Evolutionary conservation across 1,140 invertebrate species (phyloP).

Genomic region (Physella acuta): DNA sequence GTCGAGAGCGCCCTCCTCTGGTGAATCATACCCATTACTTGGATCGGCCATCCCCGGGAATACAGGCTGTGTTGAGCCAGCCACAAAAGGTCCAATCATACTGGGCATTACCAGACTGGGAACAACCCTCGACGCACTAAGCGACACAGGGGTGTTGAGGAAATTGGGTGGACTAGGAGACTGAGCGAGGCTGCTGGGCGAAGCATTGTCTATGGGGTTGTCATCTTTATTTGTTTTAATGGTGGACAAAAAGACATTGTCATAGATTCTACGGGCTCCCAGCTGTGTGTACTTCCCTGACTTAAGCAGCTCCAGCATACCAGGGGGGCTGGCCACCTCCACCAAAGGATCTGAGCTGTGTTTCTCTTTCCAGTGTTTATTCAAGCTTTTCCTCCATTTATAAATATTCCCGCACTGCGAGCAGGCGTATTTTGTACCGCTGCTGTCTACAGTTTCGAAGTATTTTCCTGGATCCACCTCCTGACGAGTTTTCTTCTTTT

Average conservation of each 20-base stretch:
- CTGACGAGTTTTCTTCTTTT: constrained; percentile 53
- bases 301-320: constrained; percentile 31
- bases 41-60: constrained; percentile 35
- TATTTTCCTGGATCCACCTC: constrained; percentile 58
- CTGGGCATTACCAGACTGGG: constrained; percentile 27
- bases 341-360: constrained; percentile 51
- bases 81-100: constrained; percentile 52
- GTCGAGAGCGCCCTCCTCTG: constrained; percentile 20
- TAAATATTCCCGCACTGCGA: constrained; percentile 60
- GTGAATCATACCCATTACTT: constrained; percentile 23
- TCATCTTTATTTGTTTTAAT: constrained; percentile 23
- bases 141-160: background rate
- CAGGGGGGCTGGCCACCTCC: constrained; percentile 38
- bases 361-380: constrained; percentile 62
- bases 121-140: background rate
- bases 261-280: constrained; percentile 23
- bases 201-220: background rate
- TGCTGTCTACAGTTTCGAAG: constrained; percentile 51
- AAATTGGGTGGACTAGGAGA: constrained; percentile 24
- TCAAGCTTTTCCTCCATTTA: constrained; percentile 60
- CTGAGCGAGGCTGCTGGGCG: background rate
- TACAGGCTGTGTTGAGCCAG: constrained; percentile 34
- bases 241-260: constrained; percentile 17
- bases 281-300: constrained; percentile 32
- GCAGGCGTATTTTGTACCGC: constrained; percentile 58